Evolutionary conservation across 2,888 invertebrate genomes (phyloP).

Genomic region (Melanophora roralis): DNA sequence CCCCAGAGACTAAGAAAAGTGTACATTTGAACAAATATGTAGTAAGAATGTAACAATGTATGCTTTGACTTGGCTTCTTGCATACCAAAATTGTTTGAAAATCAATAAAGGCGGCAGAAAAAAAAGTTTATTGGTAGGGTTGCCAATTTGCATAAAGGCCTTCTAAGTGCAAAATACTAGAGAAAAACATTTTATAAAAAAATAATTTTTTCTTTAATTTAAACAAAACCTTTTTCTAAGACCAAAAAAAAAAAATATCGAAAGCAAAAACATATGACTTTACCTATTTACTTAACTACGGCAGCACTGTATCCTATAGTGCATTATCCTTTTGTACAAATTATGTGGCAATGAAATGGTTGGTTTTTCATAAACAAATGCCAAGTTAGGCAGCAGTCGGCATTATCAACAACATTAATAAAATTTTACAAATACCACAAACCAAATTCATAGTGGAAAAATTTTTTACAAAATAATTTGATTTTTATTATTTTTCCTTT

Average conservation of each 20-base stretch:
- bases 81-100: constrained; percentile 34
- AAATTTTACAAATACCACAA: constrained; percentile 33
- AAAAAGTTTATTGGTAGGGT: background rate
- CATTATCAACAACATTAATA: constrained; percentile 10
- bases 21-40: constrained; percentile 36
- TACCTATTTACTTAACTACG: no score
- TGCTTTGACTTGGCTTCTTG: constrained; percentile 43
- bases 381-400: constrained; percentile 26
- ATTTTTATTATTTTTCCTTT: background rate
- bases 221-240: no score
- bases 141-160: no score
- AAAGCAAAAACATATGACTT: no score
- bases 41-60: constrained; percentile 42
- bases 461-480: background rate
- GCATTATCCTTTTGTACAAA: constrained; percentile 18
- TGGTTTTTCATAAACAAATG: constrained; percentile 29
- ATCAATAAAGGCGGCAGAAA: constrained; percentile 31
- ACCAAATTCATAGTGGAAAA: constrained; percentile 19
- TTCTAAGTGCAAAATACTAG: no score
- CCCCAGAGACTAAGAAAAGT: constrained; percentile 46
- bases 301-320: background rate
- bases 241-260: no score
- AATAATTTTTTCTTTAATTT: no score
- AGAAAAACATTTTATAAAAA: no score
- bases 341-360: constrained; percentile 47